These are phyloP conservation scores for Tyrophagus putrescentiae DNA, from an alignment of 1,140 invertebrate genomes.

Conservation along the genomic window DNA sequence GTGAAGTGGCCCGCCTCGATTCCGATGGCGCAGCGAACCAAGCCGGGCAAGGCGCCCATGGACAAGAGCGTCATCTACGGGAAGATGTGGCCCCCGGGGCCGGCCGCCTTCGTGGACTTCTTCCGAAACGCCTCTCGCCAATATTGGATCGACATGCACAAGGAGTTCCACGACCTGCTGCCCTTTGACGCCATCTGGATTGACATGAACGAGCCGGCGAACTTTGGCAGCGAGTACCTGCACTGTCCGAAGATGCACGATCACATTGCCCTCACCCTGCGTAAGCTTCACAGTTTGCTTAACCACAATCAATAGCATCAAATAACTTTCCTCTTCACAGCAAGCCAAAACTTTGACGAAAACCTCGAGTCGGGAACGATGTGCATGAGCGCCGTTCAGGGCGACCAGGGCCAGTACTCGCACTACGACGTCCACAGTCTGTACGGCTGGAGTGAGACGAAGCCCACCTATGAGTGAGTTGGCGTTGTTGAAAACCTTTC, in stretches of 20 bases:
- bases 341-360: neutral
- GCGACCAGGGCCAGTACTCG: conserved; percentile 26
- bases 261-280: neutral
- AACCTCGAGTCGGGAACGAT: conserved; percentile 47
- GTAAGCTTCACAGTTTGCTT: neutral
- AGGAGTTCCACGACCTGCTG: conserved; percentile 25
- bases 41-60: neutral
- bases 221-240: too few species aligned
- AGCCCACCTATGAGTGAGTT: conserved; percentile 38
- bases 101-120: neutral
- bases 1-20: neutral
- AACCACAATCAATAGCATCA: neutral
- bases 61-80: neutral
- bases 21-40: neutral
- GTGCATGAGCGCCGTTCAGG: conserved; percentile 61
- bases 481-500: too few species aligned
- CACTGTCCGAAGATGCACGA: neutral
- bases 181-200: neutral
- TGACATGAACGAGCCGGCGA: too few species aligned
- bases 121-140: neutral
- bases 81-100: neutral
- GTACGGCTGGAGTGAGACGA: conserved; percentile 58
- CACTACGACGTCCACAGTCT: conserved; percentile 68
- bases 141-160: neutral
- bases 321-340: neutral